Conservation (phyloP, 2,113 vertebrate genomes). For the Myiozetetes cayanensis region DNA sequence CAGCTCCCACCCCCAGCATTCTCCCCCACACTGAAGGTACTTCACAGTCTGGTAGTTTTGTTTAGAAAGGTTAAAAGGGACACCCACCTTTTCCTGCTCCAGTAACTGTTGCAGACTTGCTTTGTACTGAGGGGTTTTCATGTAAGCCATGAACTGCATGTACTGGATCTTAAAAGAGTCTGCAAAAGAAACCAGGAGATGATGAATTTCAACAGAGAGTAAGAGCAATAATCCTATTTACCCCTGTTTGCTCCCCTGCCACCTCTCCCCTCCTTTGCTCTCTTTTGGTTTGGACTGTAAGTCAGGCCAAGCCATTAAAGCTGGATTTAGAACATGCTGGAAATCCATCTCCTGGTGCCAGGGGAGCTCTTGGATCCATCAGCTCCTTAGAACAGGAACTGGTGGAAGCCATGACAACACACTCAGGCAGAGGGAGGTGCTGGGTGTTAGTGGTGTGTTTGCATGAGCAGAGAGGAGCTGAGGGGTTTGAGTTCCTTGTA, state of each 20-base stretch:
- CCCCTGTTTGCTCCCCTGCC: background rate
- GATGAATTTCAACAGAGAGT: background rate
- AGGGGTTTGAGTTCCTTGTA: background rate
- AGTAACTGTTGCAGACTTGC: slow-evolving; percentile 90
- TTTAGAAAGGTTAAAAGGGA: background rate
- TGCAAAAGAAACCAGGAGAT: slow-evolving; percentile 44
- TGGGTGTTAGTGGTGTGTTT: background rate
- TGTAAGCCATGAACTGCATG: slow-evolving; percentile 94
- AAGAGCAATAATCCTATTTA: background rate
- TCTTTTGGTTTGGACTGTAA: background rate
- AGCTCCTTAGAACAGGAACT: background rate
- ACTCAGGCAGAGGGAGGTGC: background rate
- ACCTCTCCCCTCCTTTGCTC: background rate
- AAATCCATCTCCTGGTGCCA: background rate
- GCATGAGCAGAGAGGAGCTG: background rate
- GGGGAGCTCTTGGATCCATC: background rate
- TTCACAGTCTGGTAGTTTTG: background rate
- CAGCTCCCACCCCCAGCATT: background rate
- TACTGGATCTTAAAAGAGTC: slow-evolving; percentile 97
- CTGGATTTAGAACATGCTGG: background rate
- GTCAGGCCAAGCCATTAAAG: background rate
- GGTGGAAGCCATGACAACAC: background rate
- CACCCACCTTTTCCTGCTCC: slow-evolving; percentile 91
- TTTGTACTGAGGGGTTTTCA: slow-evolving; percentile 95
- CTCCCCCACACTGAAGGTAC: background rate